These are phyloP conservation scores for Pteropus rufus DNA, from an alignment of 2,797 vertebrate genomes.

Conservation along the genomic window DNA sequence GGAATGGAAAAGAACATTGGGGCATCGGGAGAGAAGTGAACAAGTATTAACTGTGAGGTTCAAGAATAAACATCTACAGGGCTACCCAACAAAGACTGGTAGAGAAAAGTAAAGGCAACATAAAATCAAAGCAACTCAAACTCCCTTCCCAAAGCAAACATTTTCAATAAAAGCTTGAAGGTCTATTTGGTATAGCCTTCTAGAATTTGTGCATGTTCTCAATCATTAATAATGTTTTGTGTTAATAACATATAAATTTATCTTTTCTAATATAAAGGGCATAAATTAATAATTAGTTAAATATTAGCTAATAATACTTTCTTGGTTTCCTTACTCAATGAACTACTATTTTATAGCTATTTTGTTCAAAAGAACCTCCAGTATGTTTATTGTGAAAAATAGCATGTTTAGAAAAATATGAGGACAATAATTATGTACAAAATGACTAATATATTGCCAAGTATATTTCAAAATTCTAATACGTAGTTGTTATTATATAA, in stretches of 20 bases:
- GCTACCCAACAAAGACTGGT: background rate
- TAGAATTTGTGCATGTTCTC: background rate
- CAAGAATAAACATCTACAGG: background rate
- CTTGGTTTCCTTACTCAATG: background rate
- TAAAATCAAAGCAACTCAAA: background rate
- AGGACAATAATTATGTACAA: background rate
- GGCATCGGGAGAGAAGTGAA: background rate
- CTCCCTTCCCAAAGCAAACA: background rate
- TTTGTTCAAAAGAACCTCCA: background rate
- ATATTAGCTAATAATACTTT: background rate
- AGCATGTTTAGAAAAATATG: background rate
- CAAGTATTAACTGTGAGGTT: background rate
- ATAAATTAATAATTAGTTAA: background rate
- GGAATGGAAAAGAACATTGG: background rate
- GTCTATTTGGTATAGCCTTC: background rate
- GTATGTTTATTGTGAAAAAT: background rate
- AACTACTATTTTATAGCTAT: background rate
- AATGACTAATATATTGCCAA: background rate
- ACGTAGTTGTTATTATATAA: background rate
- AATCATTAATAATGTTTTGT: background rate
- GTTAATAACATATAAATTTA: background rate
- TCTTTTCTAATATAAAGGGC: background rate
- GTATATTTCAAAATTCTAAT: background rate
- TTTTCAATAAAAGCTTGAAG: background rate
- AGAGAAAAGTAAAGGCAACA: background rate